Evolutionary conservation across 2,797 vertebrate genomes (phyloP).

Genomic region (Xerus rutilus): DNA sequence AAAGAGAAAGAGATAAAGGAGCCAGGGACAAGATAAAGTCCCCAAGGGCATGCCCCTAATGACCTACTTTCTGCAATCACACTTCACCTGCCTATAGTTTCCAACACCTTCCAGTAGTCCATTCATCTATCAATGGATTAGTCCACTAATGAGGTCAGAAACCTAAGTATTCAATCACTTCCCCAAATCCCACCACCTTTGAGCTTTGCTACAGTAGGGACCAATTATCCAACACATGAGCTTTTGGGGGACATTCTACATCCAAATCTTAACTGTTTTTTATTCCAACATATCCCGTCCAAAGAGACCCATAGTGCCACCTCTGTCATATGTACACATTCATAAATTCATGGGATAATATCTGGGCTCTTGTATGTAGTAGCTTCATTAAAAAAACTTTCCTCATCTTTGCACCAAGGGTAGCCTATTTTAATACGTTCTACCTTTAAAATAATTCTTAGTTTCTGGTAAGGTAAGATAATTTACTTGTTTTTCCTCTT

Average conservation of each 20-base stretch:
- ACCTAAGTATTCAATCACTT: neutral
- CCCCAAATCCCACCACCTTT: neutral
- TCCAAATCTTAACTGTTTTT: neutral
- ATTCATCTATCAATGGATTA: too few relatives aligned
- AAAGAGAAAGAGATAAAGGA: too few relatives aligned
- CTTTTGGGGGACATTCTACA: neutral
- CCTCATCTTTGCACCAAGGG: neutral
- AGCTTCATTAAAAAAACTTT: neutral
- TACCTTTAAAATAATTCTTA: conserved; percentile 11
- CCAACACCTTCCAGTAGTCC: too few relatives aligned
- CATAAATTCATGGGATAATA: neutral
- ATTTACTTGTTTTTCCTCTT: conserved; percentile 14
- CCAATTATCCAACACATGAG: neutral
- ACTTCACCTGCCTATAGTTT: too few relatives aligned
- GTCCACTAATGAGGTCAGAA: neutral
- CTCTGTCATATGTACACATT: neutral
- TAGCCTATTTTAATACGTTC: neutral
- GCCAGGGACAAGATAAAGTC: too few relatives aligned
- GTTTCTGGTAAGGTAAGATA: neutral
- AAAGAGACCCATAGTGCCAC: neutral
- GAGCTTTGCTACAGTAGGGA: neutral
- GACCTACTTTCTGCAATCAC: too few relatives aligned
- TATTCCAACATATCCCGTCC: neutral
- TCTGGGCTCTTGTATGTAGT: neutral
- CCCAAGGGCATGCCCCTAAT: too few relatives aligned